Percentiles rank a stretch among this genome's conserved stretches.
Conservation (phyloP, 1,140 invertebrate species). For the Drosophila grimshawi region DNA sequence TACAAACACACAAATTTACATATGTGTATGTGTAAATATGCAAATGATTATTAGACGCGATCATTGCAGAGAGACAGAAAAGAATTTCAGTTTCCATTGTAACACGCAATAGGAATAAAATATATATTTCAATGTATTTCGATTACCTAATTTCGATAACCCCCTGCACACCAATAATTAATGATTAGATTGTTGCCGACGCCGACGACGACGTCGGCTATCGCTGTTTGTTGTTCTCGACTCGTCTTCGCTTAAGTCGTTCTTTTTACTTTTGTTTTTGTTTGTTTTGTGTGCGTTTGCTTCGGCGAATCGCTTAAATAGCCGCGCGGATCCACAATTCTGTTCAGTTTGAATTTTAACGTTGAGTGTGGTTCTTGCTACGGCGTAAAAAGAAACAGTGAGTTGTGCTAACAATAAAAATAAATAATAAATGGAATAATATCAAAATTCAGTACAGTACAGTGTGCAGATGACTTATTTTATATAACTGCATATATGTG, state of each 20-base stretch:
- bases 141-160: slow-evolving; percentile 5
- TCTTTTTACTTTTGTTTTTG: neutral
- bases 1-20: neutral
- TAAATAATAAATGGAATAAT: slow-evolving; percentile 6
- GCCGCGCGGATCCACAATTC: slow-evolving; percentile 18
- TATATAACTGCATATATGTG: neutral
- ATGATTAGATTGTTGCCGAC: neutral
- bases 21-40: neutral
- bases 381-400: slow-evolving; percentile 25
- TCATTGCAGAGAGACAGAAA: neutral
- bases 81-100: neutral
- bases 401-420: slow-evolving; percentile 28
- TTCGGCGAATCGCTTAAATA: slow-evolving; percentile 60
- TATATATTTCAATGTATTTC: slow-evolving; percentile 11
- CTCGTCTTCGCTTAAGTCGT: slow-evolving; percentile 8
- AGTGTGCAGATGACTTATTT: neutral
- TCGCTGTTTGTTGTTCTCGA: slow-evolving; percentile 13
- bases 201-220: neutral
- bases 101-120: slow-evolving; percentile 28
- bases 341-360: slow-evolving; percentile 68
- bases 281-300: slow-evolving; percentile 20
- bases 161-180: neutral
- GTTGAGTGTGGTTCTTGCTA: slow-evolving; percentile 56
- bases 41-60: neutral
- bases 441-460: slow-evolving; percentile 4